Evolutionary conservation across 2,797 vertebrate species (phyloP), one percentile per base, ranked within the genome.

Genomic region (Enteromius radiatus): DNA sequence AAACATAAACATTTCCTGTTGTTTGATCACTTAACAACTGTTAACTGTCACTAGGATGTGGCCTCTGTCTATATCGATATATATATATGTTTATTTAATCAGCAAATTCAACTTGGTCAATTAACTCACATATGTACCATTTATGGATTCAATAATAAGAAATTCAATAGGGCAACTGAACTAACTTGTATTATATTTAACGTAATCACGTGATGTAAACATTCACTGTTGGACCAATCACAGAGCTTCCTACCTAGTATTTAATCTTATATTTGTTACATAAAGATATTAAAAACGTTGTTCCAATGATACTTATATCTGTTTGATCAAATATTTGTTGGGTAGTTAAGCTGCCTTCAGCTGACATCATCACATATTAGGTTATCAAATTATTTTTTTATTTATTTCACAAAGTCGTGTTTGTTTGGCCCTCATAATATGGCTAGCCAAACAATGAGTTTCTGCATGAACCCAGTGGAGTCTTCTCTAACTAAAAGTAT

Each of bases 131-230:
- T 14, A 54, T n/a, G 52, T 4, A 56, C 5, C 2, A 38, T 74
- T 36, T 23, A 54, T 74, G 3, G 11, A 38, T 23, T 26, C 14
- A 38, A 26, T 59, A 41, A 7, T 11, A 43, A 59, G 2, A 61
- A 59, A 76, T 11, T 11, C 1, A 61, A 12, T 10, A 59, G 6
- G 15, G 23, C 9, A 11, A 4, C 15, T 23, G n/a, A 75, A 41
- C 31, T 4, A 75, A 73, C 28, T 28, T 19, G 36, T 21, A 0
- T 21, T 21, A 26, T 61, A 15, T 6, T 61, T 28, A 19, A n/a
- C n/a, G n/a, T n/a, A n/a, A 76, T 28, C 74, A 76, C 74, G 59
- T 77, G 75, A 64, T 77, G 75, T 77, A 77, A 77, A 77, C 59
- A 77, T 21, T 45, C 15, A 61, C 36, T 2, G 36, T 36, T 31